phyloP scores from a whole-genome alignment of 2,888 invertebrate species.

The Papilio gigon region DNA sequence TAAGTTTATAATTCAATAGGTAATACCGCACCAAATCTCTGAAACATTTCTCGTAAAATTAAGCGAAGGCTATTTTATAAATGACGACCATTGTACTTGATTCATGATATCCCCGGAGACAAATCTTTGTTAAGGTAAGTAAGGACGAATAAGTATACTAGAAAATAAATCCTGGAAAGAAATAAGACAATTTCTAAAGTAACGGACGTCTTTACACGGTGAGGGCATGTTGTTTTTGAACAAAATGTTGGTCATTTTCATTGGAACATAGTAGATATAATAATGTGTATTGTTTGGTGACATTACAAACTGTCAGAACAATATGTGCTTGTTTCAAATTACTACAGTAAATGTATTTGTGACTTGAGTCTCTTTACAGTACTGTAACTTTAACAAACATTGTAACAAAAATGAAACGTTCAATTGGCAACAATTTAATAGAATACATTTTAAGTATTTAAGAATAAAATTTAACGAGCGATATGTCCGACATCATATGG shows the following conservation, averaged over 20 bases:
- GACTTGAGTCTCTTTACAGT: not conserved
- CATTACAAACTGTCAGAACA: not conserved
- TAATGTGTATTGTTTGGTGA: too few relatives aligned
- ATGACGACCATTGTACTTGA: constrained; percentile 25
- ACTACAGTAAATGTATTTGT: not conserved
- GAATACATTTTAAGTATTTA: not conserved
- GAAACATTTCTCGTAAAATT: constrained; percentile 15
- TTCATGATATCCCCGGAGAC: constrained; percentile 21
- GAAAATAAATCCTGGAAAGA: constrained; percentile 12
- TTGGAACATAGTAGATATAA: not conserved
- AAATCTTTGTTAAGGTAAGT: constrained; percentile 29
- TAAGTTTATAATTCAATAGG: not conserved
- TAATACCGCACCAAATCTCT: not conserved
- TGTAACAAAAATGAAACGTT: not conserved
- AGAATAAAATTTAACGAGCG: constrained; percentile 1
- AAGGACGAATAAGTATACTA: constrained; percentile 19
- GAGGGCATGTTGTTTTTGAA: not conserved
- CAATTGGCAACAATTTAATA: constrained; percentile 13
- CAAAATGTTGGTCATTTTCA: not conserved
- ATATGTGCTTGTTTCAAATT: not conserved
- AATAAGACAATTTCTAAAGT: constrained; percentile 10
- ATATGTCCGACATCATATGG: not conserved
- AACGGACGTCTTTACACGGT: not conserved
- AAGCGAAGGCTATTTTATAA: constrained; percentile 23
- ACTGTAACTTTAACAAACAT: not conserved